Conservation (phyloP, 1,140 invertebrate genomes). For the Delia radicum region DNA sequence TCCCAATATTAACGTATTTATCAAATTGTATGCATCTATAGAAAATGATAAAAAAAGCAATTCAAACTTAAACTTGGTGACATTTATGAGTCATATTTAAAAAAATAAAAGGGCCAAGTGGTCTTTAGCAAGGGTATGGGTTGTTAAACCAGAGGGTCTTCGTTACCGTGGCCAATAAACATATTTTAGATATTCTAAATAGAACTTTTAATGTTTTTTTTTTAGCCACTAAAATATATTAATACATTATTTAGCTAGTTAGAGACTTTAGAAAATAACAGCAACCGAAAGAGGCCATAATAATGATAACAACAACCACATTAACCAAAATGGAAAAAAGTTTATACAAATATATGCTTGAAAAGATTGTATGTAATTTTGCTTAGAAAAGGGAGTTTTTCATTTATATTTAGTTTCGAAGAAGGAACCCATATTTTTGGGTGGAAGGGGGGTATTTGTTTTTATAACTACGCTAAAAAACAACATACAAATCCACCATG, state of each 20-base stretch:
- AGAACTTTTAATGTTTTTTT: background rate
- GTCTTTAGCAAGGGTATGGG: background rate
- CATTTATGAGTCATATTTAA: conserved; percentile 15
- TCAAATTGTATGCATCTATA: conserved; percentile 18
- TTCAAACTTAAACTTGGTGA: conserved; percentile 16
- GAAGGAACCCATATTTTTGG: background rate
- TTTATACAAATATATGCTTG: background rate
- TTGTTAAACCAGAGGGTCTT: background rate
- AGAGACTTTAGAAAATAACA: background rate
- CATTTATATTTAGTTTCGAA: background rate
- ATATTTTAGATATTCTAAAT: background rate
- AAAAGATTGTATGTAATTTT: background rate
- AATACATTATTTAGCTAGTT: background rate
- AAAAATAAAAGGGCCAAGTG: background rate
- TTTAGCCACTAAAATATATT: background rate
- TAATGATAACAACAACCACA: background rate
- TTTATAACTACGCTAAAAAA: conserved; percentile 12
- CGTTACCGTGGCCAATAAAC: background rate
- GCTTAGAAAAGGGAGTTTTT: background rate
- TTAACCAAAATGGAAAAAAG: background rate
- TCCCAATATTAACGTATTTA: background rate
- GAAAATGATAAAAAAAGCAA: conserved; percentile 10
- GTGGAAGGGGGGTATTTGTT: background rate
- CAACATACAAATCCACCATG: background rate
- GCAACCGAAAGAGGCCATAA: background rate